Evolutionary conservation across 2,113 vertebrate species (phyloP).

Genomic region (Gorsachius goisagi): DNA sequence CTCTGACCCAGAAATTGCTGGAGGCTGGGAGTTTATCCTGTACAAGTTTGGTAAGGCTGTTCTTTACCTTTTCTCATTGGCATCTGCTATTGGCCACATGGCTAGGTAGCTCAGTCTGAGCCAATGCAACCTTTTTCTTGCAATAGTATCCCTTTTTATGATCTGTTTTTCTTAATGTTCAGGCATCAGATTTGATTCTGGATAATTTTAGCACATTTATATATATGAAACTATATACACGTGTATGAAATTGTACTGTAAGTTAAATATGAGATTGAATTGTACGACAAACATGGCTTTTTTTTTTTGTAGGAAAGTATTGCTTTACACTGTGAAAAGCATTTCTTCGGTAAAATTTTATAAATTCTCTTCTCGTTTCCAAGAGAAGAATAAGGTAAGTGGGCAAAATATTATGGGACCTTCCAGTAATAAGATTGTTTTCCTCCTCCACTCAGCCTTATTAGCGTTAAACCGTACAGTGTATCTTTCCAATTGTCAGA

Average conservation of each 20-base stretch:
- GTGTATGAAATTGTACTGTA: fast-evolving
- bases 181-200: neutral
- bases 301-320: neutral
- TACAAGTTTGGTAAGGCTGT: neutral
- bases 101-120: neutral
- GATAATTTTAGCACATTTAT: neutral
- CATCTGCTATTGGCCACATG: neutral
- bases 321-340: neutral
- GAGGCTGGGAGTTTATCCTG: neutral
- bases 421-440: neutral
- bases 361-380: neutral
- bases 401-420: neutral
- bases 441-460: neutral
- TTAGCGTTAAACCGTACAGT: neutral
- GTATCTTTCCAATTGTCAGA: neutral
- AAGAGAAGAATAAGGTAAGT: neutral
- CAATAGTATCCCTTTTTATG: neutral
- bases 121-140: neutral
- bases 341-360: neutral
- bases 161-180: neutral
- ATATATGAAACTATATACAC: neutral
- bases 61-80: neutral
- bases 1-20: neutral
- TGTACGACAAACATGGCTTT: neutral
- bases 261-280: neutral